These are phyloP conservation scores for Matsumyia berberina DNA, from an alignment of 2,888 invertebrate genomes.

Conservation along the genomic window DNA sequence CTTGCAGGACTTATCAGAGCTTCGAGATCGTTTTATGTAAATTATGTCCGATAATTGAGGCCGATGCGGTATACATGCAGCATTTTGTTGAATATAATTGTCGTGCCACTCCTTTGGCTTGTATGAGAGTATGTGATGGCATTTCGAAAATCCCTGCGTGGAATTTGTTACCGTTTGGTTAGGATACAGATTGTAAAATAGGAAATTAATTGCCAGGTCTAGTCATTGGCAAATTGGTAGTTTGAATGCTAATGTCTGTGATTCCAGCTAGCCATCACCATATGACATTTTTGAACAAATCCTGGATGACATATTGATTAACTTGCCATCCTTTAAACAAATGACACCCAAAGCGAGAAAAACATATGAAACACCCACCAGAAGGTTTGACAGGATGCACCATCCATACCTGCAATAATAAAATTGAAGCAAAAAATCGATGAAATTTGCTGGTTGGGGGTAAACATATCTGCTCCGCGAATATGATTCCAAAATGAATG, in stretches of 20 bases:
- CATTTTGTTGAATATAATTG: conserved; percentile 36
- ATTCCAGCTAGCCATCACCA: too few species aligned
- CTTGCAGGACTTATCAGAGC: conserved; percentile 60
- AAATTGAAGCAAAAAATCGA: conserved; percentile 52
- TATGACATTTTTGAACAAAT: too few species aligned
- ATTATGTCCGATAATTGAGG: conserved; percentile 71
- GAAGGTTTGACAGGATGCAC: not conserved
- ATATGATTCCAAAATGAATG: conserved; percentile 10
- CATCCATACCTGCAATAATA: conserved; percentile 4
- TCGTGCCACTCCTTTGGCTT: conserved; percentile 43
- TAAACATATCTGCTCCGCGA: not conserved
- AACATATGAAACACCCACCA: not conserved
- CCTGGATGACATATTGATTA: too few species aligned
- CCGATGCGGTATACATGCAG: conserved; percentile 41
- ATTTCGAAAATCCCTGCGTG: conserved; percentile 39
- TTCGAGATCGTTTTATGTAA: conserved; percentile 70
- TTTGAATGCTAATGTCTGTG: conserved; percentile 32
- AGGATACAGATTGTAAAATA: conserved; percentile 40
- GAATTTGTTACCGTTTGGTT: conserved; percentile 41
- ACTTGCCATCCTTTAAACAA: not conserved
- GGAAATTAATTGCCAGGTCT: conserved; percentile 38
- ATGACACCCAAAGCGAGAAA: conserved; percentile 8
- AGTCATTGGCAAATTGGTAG: conserved; percentile 27
- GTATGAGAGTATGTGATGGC: conserved; percentile 7
- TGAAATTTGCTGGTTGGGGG: conserved; percentile 17